Conservation (phyloP, 2,888 invertebrate species). For the Cistogaster globosa region DNA sequence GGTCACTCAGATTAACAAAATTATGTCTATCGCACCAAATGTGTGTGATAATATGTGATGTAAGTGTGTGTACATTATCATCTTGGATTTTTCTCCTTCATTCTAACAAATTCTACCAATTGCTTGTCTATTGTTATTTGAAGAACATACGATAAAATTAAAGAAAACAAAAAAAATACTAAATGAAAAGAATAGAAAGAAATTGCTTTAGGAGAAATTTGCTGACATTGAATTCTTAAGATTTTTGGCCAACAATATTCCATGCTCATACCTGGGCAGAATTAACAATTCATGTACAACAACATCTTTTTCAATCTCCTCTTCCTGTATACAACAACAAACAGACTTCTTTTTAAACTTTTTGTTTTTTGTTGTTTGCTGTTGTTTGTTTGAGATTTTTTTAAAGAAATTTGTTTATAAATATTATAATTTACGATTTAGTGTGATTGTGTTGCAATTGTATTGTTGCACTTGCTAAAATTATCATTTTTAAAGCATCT, state of each 20-base stretch:
- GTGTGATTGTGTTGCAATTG: slow-evolving; percentile 50
- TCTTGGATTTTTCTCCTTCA: not conserved
- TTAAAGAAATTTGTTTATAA: slow-evolving; percentile 60
- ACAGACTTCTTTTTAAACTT: not conserved
- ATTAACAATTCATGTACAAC: slow-evolving; percentile 53
- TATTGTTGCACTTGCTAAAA: slow-evolving; percentile 70
- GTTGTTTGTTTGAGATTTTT: not conserved
- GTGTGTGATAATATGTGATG: slow-evolving; percentile 21
- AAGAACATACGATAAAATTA: slow-evolving; percentile 26
- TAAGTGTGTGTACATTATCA: not conserved
- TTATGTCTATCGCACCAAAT: slow-evolving; percentile 8
- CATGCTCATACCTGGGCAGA: slow-evolving; percentile 30
- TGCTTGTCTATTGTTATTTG: slow-evolving; percentile 66
- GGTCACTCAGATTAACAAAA: slow-evolving; percentile 42
- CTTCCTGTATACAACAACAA: slow-evolving; percentile 45
- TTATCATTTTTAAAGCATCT: slow-evolving; percentile 69
- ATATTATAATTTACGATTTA: slow-evolving; percentile 71
- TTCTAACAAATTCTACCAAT: slow-evolving; percentile 53
- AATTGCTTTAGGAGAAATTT: slow-evolving; percentile 68
- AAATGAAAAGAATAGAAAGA: slow-evolving; percentile 38
- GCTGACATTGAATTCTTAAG: slow-evolving; percentile 70
- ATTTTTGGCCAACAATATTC: slow-evolving; percentile 29
- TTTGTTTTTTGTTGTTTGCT: too few species aligned
- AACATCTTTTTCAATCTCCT: slow-evolving; percentile 46
- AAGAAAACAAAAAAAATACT: slow-evolving; percentile 5